Evolutionary conservation across 2,888 invertebrate species (phyloP).

Genomic region (Phalangium opilio): DNA sequence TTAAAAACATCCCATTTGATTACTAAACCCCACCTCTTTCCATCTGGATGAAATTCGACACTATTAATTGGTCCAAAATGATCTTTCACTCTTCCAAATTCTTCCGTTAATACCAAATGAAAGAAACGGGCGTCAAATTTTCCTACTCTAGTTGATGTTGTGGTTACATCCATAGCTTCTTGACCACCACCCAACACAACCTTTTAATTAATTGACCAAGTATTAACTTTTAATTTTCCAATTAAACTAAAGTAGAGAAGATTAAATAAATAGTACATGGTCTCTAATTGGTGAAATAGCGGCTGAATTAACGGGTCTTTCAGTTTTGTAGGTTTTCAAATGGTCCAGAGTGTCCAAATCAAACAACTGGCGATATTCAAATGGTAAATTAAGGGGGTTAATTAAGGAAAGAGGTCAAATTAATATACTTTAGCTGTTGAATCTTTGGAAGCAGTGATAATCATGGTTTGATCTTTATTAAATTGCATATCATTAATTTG

Average conservation of each 20-base stretch:
- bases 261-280: constrained; percentile 49
- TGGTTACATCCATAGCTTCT: constrained; percentile 98
- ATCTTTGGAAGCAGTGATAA: constrained; percentile 94
- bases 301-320: constrained; percentile 94
- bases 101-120: constrained; percentile 90
- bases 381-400: not conserved
- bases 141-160: constrained; percentile 79
- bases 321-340: constrained; percentile 91
- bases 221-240: not conserved
- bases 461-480: constrained; percentile 81
- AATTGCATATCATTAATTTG: constrained; percentile 94
- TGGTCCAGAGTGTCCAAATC: constrained; percentile 72
- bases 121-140: constrained; percentile 93
- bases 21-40: constrained; percentile 50
- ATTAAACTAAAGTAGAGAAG: not conserved
- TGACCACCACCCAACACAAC: constrained; percentile 95
- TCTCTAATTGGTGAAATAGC: constrained; percentile 87
- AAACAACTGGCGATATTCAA: constrained; percentile 40
- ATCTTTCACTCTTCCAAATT: constrained; percentile 93
- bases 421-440: constrained; percentile 63
- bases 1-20: no score
- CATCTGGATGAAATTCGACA: constrained; percentile 93
- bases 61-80: constrained; percentile 99
- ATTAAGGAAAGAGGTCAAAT: not conserved
- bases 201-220: constrained; percentile 27